Base-by-base conservation (phyloP, 2,797 vertebrate species). In the Parauchenoglanis punctatus region DNA sequence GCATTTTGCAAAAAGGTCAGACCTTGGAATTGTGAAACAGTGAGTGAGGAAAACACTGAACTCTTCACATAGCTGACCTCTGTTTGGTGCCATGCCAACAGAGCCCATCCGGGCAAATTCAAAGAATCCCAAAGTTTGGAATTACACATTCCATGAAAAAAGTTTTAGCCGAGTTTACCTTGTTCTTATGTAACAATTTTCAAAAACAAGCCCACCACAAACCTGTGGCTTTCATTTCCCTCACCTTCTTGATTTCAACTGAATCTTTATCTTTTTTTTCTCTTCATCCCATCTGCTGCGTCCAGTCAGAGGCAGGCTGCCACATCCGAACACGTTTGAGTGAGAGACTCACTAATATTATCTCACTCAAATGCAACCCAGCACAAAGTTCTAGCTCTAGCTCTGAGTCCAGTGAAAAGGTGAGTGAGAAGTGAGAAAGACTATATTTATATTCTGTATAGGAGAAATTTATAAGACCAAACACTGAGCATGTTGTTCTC, bases 401-500 rank as follows among this genome's bases (percentile, higher is more conserved):
- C 90, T 92, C 92, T 0, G 93, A 93, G 88, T 94, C 93, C 11
- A 91, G 91, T 25, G 94, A 94, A 87, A 93, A 94, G 93, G 94
- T 95, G 86, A 93, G 82, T 31, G 49, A 18, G 44, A 91, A 49
- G 56, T 49, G 35, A 31, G 17, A 83, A 40, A 72, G 4, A 23
- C 61, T 68, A 6, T 7, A 72, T 56, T 84, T 23, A 58, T 13
- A 76, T 25, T 35, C 28, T 2, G 15, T 80, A 65, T 28, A 73
- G 67, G 11, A 31, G 25, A 44, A 11, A 84, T 6, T 25, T 58
- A 35, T 20, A 80, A 44, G 15, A 10, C n/a, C 54, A 35, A 40
- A 40, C 54, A 40, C 77, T 3, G 8, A 59, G 18, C 56, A 44
- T 61, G 20, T n/a, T 25, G 20, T 61, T n/a, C 61, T 65, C 15